Evolutionary conservation across 2,888 invertebrate species (phyloP), one percentile per base, ranked within the genome.

Genomic region (Caradrina kadenii): DNA sequence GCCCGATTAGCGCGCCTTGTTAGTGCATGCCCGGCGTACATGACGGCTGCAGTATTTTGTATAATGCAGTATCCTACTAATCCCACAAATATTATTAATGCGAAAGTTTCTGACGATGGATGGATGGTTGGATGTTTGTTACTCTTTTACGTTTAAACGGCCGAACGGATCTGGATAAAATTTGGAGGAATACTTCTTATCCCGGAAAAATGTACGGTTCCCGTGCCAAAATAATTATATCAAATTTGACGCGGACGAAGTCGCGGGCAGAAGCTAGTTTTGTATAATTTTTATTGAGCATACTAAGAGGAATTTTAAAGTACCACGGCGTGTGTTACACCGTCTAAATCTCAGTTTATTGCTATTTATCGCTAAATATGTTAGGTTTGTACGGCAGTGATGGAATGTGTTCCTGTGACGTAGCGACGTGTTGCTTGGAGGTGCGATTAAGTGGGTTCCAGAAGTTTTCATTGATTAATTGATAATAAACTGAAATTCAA

Each of bases 1-100:
- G 72, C 76, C 72, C 78, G 82, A 84, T 85, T 84, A 85, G 85
- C 74, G 76, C 63, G 72, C 76, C 76, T 77, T 76, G 83, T 76
- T 78, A 73, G 69, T 61, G 53, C 59, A 58, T 39, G 76, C 68
- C 63, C 11, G 76, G 83, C 48, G 39, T 78, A 82, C 81, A 84
- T 82, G 84, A 69, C 70, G 75, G 22, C 42, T 45, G 45, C 22
- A 48, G 10, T 45, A 54, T 67, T 64, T 69, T 58, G 54, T 60
- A 45, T 17, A 45, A 45, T 26, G 26, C 26, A 26, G 26, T 26
- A 26, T 26, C 26, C 4, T 4, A 26, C 26, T 26, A 26, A 26
- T 26, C 26, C 4, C 26, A 26, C 26, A 3, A 26, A 26, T 26
- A 26, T 26, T 26, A 26, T 26, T 3, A 26, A 26, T 26, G 26